Evolutionary conservation across 2,113 vertebrate species (phyloP).

Genomic region (Clarias magur): DNA sequence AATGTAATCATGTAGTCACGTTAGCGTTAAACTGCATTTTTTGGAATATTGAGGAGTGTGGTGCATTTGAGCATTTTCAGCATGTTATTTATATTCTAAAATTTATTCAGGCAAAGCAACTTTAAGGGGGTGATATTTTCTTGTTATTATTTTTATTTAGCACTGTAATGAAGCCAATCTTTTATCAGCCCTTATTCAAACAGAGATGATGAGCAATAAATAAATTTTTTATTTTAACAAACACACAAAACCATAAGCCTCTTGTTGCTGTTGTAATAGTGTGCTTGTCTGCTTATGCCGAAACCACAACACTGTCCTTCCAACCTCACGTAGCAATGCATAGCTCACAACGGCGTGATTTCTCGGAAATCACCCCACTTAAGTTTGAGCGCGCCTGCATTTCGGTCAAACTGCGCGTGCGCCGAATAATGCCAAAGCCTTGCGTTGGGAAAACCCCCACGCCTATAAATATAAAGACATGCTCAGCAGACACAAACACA

Average conservation of each 20-base stretch:
- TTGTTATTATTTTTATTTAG: background rate
- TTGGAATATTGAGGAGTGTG: background rate
- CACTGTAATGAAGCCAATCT: background rate
- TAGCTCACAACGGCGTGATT: conserved; percentile 59
- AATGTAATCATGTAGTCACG: background rate
- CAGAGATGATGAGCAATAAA: background rate
- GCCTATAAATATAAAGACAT: background rate
- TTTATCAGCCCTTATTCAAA: background rate
- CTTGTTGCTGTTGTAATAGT: background rate
- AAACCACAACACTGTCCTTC: conserved; percentile 35
- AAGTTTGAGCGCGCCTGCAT: background rate
- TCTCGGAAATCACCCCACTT: conserved; percentile 63
- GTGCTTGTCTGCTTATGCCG: conserved; percentile 5
- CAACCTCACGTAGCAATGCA: conserved; percentile 1
- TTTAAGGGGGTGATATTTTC: background rate
- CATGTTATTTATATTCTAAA: background rate
- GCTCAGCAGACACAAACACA: background rate
- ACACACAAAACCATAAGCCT: background rate
- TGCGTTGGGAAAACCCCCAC: conserved; percentile 48
- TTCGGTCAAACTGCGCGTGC: conserved; percentile 42
- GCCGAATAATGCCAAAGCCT: background rate
- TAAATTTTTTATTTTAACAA: background rate
- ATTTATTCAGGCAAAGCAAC: background rate
- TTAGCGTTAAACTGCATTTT: background rate
- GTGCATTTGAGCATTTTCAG: background rate